A percentile compares a stretch with the other conserved stretches of the same genome.
Evolutionary conservation across 2,888 invertebrate species (phyloP).

Genomic region (Luperina nickerlii): DNA sequence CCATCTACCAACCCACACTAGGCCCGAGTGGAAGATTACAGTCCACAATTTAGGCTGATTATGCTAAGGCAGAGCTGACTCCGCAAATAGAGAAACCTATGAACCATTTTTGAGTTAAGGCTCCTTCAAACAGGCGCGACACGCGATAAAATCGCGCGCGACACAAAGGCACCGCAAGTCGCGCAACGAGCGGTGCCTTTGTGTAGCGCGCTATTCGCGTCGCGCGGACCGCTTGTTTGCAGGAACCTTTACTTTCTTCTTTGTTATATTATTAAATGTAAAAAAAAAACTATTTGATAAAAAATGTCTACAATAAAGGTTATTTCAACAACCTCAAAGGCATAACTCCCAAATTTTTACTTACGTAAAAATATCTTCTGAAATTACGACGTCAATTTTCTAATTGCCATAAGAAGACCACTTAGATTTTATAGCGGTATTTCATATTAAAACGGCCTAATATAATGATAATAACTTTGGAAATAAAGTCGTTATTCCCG

Average conservation of each 20-base stretch:
- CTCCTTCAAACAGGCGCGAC: too few species aligned
- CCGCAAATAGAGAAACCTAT: neutral
- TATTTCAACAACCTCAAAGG: neutral
- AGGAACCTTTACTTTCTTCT: too few species aligned
- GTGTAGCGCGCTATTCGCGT: too few species aligned
- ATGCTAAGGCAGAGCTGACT: neutral
- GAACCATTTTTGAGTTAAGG: neutral
- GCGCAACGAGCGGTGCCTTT: too few species aligned
- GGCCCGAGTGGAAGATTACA: neutral
- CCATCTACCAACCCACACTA: neutral
- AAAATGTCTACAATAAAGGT: slow-evolving; percentile 5
- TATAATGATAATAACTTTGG: slow-evolving; percentile 58
- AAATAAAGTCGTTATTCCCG: slow-evolving; percentile 60
- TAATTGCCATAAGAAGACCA: slow-evolving; percentile 49
- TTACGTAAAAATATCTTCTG: slow-evolving; percentile 24
- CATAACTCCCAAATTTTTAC: slow-evolving; percentile 8
- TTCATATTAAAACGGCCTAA: slow-evolving; percentile 40
- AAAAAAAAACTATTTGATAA: neutral
- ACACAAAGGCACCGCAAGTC: too few species aligned
- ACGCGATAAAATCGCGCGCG: too few species aligned
- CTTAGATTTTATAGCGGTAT: slow-evolving; percentile 57
- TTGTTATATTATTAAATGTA: neutral
- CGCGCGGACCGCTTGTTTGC: too few species aligned
- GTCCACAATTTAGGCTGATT: too few species aligned
- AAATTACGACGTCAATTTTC: slow-evolving; percentile 45